A percentile compares a stretch with the other conserved stretches of the same genome.
phyloP scores from a whole-genome alignment of 2,113 vertebrate genomes.

The Acinonyx jubatus region DNA sequence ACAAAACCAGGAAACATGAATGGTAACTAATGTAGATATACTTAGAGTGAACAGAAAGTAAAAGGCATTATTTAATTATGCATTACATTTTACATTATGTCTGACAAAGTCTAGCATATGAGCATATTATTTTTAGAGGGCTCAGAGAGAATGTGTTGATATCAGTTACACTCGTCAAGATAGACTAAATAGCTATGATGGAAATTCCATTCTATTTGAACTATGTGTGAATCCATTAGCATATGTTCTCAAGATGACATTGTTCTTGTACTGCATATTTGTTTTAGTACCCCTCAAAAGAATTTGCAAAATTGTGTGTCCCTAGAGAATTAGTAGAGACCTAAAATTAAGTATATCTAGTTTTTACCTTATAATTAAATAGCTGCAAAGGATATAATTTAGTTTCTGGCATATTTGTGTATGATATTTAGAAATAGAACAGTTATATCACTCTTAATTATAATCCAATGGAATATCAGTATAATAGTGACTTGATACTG shows the following conservation, averaged over 20 bases:
- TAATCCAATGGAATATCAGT: background rate
- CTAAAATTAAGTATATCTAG: background rate
- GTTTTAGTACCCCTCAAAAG: background rate
- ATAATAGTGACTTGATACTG: background rate
- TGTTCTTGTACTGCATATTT: background rate
- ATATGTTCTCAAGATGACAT: background rate
- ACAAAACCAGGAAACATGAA: constrained; percentile 30
- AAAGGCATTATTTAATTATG: constrained; percentile 40
- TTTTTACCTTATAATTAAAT: background rate
- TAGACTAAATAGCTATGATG: background rate
- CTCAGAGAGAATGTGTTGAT: background rate
- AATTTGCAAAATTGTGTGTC: background rate
- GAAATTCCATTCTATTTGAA: background rate
- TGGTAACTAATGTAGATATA: background rate
- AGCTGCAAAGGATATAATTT: background rate
- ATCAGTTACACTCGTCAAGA: background rate
- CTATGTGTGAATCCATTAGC: background rate
- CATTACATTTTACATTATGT: constrained; percentile 46
- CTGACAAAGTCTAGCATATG: constrained; percentile 14
- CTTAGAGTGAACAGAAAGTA: background rate
- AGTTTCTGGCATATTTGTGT: background rate
- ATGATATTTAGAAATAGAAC: constrained; percentile 5
- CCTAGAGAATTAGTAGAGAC: background rate
- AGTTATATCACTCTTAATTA: background rate
- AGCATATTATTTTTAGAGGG: background rate